Evolutionary conservation across 2,113 vertebrate genomes (phyloP).

Genomic region (Cheilinus undulatus): DNA sequence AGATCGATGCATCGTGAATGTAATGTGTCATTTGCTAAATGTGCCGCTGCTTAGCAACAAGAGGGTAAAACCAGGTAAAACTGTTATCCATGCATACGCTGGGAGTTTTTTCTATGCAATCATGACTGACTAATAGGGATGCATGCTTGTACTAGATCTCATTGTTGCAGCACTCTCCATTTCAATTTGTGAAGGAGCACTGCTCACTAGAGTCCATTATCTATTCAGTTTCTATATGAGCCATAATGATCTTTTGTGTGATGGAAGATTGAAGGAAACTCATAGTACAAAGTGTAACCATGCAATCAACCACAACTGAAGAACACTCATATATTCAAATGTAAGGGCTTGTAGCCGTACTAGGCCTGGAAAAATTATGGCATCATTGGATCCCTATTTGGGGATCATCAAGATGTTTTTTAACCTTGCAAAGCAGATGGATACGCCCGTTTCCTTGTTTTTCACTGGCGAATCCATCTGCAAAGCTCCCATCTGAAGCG

Average conservation of each 20-base stretch:
- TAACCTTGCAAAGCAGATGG: too few species aligned
- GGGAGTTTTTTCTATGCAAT: constrained; percentile 3
- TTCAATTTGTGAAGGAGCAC: constrained; percentile 5
- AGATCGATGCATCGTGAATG: constrained; percentile 36
- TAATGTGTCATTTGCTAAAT: constrained; percentile 36
- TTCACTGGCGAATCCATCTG: too few species aligned
- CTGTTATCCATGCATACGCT: constrained; percentile 17
- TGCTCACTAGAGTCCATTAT: constrained; percentile 17
- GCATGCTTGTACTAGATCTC: constrained; percentile 8
- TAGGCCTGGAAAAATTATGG: too few species aligned
- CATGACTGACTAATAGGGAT: not conserved
- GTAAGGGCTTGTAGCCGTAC: too few species aligned
- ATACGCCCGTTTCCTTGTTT: too few species aligned
- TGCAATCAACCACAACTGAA: not conserved
- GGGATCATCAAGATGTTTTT: too few species aligned
- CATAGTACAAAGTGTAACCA: not conserved
- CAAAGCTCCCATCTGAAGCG: too few species aligned
- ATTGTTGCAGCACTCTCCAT: constrained; percentile 21
- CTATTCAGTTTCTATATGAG: constrained; percentile 20
- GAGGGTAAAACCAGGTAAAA: constrained; percentile 1
- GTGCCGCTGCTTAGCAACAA: constrained; percentile 55
- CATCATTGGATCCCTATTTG: too few species aligned
- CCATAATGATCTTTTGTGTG: not conserved
- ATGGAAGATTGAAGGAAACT: not conserved
- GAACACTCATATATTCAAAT: not conserved